A percentile compares a stretch with the other conserved stretches of the same genome.
These are phyloP conservation scores for Muricea muricata DNA, from an alignment of 92 coral and sea anemone genomes.

Conservation along the genomic window DNA sequence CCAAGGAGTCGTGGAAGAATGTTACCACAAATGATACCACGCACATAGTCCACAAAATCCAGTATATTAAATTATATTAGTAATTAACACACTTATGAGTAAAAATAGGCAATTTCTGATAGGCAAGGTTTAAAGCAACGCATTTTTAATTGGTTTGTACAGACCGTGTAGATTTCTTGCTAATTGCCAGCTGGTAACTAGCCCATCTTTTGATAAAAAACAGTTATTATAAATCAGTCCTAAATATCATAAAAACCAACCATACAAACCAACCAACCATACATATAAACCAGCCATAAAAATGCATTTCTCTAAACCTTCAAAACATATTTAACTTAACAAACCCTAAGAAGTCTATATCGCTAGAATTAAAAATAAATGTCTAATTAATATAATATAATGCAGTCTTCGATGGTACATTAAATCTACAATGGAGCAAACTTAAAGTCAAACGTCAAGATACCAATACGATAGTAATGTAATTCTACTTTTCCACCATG, in stretches of 20 bases:
- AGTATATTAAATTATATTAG: background rate
- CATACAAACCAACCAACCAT: background rate
- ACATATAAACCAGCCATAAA: background rate
- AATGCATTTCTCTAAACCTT: background rate
- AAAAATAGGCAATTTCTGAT: background rate
- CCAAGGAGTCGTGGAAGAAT: too few relatives aligned
- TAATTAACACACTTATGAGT: background rate
- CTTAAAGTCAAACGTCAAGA: background rate
- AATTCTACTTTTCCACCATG: background rate
- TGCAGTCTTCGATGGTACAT: background rate
- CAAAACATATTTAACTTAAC: background rate
- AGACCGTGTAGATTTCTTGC: too few relatives aligned
- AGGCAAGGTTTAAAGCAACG: background rate
- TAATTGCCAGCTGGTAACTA: too few relatives aligned
- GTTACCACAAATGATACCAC: too few relatives aligned
- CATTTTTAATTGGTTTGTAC: too few relatives aligned
- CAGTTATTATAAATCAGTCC: too few relatives aligned
- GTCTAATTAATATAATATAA: background rate
- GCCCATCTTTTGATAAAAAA: too few relatives aligned
- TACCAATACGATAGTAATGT: background rate
- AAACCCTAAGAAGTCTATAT: background rate
- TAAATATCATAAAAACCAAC: background rate
- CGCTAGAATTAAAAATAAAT: constrained; percentile 2
- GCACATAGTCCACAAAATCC: too few relatives aligned
- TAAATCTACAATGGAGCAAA: background rate